Evolutionary conservation across 2,113 vertebrate genomes (phyloP).

Genomic region (Cyanistes caeruleus): DNA sequence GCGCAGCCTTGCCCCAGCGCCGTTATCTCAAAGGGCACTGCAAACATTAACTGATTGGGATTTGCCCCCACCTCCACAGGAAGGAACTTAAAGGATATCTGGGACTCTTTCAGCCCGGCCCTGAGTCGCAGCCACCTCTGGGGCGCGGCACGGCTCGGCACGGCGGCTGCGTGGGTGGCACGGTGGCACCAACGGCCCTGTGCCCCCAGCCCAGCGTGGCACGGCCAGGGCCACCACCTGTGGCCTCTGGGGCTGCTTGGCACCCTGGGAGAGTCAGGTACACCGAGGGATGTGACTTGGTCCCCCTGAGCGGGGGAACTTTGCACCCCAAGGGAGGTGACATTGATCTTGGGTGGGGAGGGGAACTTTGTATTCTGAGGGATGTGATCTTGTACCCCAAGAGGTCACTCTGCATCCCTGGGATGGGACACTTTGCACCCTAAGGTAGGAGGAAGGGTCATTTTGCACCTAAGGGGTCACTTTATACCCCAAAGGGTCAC

Average conservation of each 20-base stretch:
- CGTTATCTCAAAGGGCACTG: constrained; percentile 52
- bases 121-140: constrained; percentile 19
- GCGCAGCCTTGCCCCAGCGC: neutral
- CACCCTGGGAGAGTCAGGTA: too few species aligned
- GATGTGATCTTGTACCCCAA: neutral
- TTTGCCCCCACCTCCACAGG: constrained; percentile 64
- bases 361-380: neutral
- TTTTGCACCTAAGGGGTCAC: neutral
- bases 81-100: constrained; percentile 64
- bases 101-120: constrained; percentile 28
- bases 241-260: neutral
- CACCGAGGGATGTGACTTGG: neutral
- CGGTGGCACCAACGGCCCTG: neutral
- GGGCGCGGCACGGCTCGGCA: neutral
- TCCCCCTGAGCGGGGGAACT: neutral
- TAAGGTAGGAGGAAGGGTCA: accelerated
- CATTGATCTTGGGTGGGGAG: accelerated
- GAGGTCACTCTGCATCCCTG: neutral
- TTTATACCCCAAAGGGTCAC: neutral
- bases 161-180: neutral
- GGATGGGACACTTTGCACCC: neutral
- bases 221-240: neutral
- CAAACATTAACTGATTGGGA: constrained; percentile 52
- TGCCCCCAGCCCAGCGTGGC: neutral
- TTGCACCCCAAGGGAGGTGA: neutral